Base-by-base conservation (phyloP, 2,797 vertebrate species). In the Sebastiscus tertius region DNA sequence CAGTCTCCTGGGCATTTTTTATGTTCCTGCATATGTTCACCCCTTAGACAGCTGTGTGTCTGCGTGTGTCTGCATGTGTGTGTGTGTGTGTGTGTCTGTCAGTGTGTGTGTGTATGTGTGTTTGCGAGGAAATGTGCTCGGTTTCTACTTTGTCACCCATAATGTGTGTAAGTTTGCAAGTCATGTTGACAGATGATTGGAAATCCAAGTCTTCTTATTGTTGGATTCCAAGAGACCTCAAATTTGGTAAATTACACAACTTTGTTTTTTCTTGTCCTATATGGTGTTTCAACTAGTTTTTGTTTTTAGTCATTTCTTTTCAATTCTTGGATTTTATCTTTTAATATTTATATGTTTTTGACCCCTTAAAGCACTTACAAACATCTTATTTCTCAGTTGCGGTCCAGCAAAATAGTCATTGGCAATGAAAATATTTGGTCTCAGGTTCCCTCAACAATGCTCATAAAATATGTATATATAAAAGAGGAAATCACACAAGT, bases 1-100 rank as follows among this genome's bases (percentile, higher is more conserved):
- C 24, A 14, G 56, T 87, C 92, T 86, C 89, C 58, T 77, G 88
- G 75, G 86, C 9, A 20, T 60, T 68, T 75, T 80, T 83, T 31
- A 77, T 90, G 83, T 79, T 81, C 33, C 72, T 80, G 63, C 29
- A 46, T 74, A 80, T 85, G 82, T 79, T 81, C 27, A 52, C n/a
- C 66, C 55, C 63, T 34, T 27, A 69, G 27, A 42, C 33, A 69
- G 49, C 66, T 63, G 6, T 31, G 60, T 75, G 31, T 65, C 52
- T 74, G 29, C 26, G 54, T 34, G 9, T 70, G 60, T 49, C 61
- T 75, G 61, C 42, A 34, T 65, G 56, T 52, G n/a, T 72, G 60
- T 46, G 56, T 78, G 24, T 56, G 56, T 34, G 26, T 77, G 54
- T 78, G 11, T 74, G 24, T 29, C 33, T 65, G 29, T 27, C 8